A percentile compares a stretch with the other conserved stretches of the same genome.
Conservation (phyloP, 2,888 invertebrate species). For the Thymelicus sylvestris region DNA sequence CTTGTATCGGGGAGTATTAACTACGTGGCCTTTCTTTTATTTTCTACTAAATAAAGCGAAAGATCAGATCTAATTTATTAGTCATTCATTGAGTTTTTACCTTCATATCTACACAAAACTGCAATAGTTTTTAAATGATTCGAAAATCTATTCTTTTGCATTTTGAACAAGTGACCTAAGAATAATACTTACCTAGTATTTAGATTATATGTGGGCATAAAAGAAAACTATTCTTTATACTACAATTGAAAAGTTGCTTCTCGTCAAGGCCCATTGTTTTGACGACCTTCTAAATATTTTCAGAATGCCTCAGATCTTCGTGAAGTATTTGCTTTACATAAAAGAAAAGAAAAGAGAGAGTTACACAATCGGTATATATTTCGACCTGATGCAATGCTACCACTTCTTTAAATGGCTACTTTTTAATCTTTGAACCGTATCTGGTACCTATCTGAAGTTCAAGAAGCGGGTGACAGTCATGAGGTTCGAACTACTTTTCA, state of each 20-base stretch:
- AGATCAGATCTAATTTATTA: too few relatives aligned
- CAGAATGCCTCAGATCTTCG: constrained; percentile 37
- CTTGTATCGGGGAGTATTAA: too few relatives aligned
- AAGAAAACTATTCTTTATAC: constrained; percentile 38
- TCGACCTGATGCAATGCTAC: background rate
- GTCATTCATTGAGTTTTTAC: too few relatives aligned
- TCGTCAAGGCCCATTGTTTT: constrained; percentile 36
- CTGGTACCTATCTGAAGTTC: too few relatives aligned
- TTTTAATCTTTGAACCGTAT: too few relatives aligned
- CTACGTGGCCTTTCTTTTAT: too few relatives aligned
- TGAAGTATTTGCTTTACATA: constrained; percentile 31
- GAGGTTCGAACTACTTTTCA: too few relatives aligned
- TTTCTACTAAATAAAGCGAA: too few relatives aligned
- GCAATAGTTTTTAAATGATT: too few relatives aligned
- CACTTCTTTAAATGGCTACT: too few relatives aligned
- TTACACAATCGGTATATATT: background rate
- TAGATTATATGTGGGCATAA: constrained; percentile 36
- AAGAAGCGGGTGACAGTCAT: too few relatives aligned
- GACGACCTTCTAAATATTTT: constrained; percentile 38
- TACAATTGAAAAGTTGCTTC: constrained; percentile 39
- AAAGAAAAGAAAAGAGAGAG: constrained; percentile 18
- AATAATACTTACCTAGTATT: constrained; percentile 29
- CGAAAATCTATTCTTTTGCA: background rate
- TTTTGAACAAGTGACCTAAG: constrained; percentile 29
- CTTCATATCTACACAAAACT: too few relatives aligned